phyloP scores from a whole-genome alignment of 2,797 vertebrate genomes.

The Sebastes cheni region DNA sequence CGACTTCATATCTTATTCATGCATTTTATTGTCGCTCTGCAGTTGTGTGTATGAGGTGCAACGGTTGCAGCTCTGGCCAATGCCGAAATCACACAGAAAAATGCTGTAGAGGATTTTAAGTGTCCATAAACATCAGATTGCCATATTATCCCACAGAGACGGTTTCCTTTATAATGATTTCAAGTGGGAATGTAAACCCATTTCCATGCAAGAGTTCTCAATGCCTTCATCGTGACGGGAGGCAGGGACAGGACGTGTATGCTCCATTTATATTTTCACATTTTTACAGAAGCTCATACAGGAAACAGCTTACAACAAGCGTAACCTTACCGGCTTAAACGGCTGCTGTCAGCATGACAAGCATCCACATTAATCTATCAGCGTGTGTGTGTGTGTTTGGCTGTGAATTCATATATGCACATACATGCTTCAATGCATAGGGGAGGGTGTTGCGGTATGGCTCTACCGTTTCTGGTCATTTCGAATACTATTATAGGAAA shows the following conservation, averaged over 20 bases:
- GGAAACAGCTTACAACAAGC: slow-evolving; percentile 44
- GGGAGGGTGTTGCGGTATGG: neutral
- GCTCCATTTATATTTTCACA: slow-evolving; percentile 37
- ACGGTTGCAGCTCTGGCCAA: slow-evolving; percentile 10
- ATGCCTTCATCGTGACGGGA: slow-evolving; percentile 28
- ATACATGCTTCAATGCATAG: neutral
- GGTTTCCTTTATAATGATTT: slow-evolving; percentile 61
- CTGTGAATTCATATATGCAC: slow-evolving; percentile 12
- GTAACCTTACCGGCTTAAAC: slow-evolving; percentile 29
- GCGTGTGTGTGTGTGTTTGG: neutral
- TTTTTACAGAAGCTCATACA: slow-evolving; percentile 13
- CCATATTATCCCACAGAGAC: slow-evolving; percentile 55
- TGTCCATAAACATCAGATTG: slow-evolving; percentile 70
- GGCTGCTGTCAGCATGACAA: slow-evolving; percentile 34
- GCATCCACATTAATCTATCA: slow-evolving; percentile 37
- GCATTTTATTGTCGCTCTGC: slow-evolving; percentile 53
- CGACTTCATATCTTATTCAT: slow-evolving; percentile 75
- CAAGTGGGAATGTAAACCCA: slow-evolving; percentile 46
- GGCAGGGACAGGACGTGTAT: slow-evolving; percentile 12
- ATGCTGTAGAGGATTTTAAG: slow-evolving; percentile 49
- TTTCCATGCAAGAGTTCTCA: slow-evolving; percentile 39
- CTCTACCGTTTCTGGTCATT: neutral
- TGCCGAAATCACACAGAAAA: slow-evolving; percentile 23
- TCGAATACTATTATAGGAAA: slow-evolving; percentile 17
- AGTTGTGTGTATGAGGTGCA: slow-evolving; percentile 22